Evolutionary conservation across 2,113 vertebrate species (phyloP), one percentile per base, ranked within the genome.

Genomic region (Hippolais icterina): DNA sequence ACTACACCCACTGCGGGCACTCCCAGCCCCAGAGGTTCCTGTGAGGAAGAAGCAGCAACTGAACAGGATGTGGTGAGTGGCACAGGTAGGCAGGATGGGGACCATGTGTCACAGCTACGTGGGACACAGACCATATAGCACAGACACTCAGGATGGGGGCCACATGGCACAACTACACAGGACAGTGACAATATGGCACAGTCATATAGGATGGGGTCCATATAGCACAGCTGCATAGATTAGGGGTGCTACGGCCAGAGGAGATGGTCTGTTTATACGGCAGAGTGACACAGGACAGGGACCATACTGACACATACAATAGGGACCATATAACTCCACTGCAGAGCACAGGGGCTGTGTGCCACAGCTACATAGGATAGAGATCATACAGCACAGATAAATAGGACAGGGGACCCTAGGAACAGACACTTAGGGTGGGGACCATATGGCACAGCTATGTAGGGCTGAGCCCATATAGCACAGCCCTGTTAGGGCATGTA

Each of bases 281-380:
- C 42, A 74, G 39, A 72, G 50, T 54, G 54, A 69, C 65, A 46
- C 9, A 8, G 63, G 42, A 59, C 19, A 64, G 53, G 49, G 17
- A 24, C 25, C 12, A 18, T 12, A 50, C 10, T 22, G 59, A 49
- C 13, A 44, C 17, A 4, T 2, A 29, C 2, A 24, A 10, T 12
- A 61, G 46, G 29, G 17, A 61, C 31, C 0, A 0, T 22, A 66
- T 0, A 42, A 24, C 29, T 27, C 22, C 11, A 25, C 4, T 27
- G 10, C 0, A 2, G 4, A 59, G 35, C 44, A 44, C 39, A 60
- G 41, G 24, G n/a, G 53, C 39, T 42, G 56, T 47, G 60, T 42
- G 16, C 35, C 61, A 74, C 28, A 60, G 12, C 46, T 47, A 5
- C 0, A 0, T 3, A 56, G 47, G 42, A 47, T 5, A 27, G 71